These are phyloP conservation scores for Drosophila ironensis DNA, from an alignment of 1,140 invertebrate genomes.

Conservation along the genomic window DNA sequence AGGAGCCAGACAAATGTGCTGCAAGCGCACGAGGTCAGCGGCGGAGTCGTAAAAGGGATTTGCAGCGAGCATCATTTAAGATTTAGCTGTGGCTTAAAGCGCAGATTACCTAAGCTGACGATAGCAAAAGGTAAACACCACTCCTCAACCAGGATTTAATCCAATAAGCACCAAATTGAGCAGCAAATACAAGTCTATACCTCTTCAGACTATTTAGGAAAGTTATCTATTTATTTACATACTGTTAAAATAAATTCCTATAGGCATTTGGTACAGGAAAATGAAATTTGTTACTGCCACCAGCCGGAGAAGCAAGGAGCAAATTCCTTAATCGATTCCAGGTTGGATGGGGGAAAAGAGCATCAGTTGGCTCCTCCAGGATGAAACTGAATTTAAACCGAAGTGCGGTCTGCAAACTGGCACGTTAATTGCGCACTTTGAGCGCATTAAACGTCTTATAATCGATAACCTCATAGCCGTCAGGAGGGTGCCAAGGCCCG, in stretches of 20 bases:
- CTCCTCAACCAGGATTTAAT: too few relatives aligned
- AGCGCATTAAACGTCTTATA: constrained; percentile 52
- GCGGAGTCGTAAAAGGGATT: constrained; percentile 36
- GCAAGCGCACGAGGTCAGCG: constrained; percentile 51
- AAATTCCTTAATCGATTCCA: constrained; percentile 14
- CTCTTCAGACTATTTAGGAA: too few relatives aligned
- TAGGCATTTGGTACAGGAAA: too few relatives aligned
- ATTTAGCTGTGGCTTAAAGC: constrained; percentile 20
- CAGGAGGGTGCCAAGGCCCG: constrained; percentile 11
- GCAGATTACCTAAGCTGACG: constrained; percentile 16
- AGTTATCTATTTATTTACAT: too few relatives aligned
- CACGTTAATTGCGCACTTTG: constrained; percentile 68
- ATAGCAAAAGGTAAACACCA: too few relatives aligned
- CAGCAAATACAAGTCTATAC: too few relatives aligned
- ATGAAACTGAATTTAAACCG: constrained; percentile 29
- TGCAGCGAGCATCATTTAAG: constrained; percentile 20
- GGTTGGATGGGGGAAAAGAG: not conserved
- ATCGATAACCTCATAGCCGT: constrained; percentile 67
- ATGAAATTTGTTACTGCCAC: too few relatives aligned
- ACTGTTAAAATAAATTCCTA: too few relatives aligned
- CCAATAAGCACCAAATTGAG: too few relatives aligned
- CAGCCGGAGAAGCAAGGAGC: constrained; percentile 3
- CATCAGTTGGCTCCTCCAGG: not conserved
- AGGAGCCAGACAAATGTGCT: constrained; percentile 43
- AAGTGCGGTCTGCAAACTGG: constrained; percentile 39